Evolutionary conservation across 2,113 vertebrate species (phyloP).

Genomic region (Beaufortia kweichowensis): DNA sequence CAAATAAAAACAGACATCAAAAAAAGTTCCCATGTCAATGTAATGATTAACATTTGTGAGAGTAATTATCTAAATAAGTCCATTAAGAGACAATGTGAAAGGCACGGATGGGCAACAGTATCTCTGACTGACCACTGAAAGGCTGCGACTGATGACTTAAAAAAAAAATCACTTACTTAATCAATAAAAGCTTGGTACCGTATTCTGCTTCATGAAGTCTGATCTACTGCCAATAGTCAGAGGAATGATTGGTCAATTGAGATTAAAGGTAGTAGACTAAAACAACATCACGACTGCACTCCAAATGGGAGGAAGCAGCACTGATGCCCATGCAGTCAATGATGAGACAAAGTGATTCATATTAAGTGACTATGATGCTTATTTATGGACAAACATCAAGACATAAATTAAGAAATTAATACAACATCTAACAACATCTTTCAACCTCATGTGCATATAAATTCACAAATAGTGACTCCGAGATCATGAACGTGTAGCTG

Average conservation of each 20-base stretch:
- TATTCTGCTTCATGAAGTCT: conserved; percentile 56
- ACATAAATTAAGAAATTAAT: neutral
- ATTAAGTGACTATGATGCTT: too few relatives aligned
- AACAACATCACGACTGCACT: neutral
- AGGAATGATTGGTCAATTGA: conserved; percentile 19
- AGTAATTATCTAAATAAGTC: conserved; percentile 64
- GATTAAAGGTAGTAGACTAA: conserved; percentile 6
- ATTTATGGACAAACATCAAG: neutral
- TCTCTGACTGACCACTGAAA: conserved; percentile 36
- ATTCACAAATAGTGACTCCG: neutral
- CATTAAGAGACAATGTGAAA: conserved; percentile 54
- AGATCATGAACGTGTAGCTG: conserved; percentile 6
- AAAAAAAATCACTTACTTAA: conserved; percentile 61
- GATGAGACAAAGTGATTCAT: too few relatives aligned
- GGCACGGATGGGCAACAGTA: conserved; percentile 17
- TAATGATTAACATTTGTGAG: conserved; percentile 58
- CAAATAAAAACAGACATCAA: too few relatives aligned
- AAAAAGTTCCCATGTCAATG: conserved; percentile 43
- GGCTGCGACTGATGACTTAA: conserved; percentile 39
- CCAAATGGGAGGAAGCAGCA: too few relatives aligned
- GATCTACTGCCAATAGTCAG: conserved; percentile 51
- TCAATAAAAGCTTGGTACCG: conserved; percentile 53
- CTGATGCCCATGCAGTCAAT: too few relatives aligned
- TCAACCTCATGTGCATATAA: neutral
- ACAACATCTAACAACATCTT: neutral